Base-by-base conservation (phyloP, 1,140 invertebrate species). In the Meloidogyne exigua region DNA sequence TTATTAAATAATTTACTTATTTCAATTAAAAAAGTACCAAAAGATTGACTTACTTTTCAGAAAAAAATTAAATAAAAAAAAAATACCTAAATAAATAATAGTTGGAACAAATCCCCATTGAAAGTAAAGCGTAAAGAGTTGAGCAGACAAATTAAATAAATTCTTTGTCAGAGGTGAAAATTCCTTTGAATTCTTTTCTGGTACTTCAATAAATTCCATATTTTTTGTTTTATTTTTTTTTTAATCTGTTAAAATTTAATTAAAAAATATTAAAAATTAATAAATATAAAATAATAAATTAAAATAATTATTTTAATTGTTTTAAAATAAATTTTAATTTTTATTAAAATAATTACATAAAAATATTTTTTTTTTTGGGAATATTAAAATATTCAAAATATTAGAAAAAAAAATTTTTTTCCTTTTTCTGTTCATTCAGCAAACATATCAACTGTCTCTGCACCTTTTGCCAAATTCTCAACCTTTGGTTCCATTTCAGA, bases 81-180 rank as follows among this genome's bases (percentile, higher is more conserved):
- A 57, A 57, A 57, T n/a, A 57, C 49, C 76, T 11, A 77, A 70
- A 68, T 77, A 77, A 28, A 77, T 44, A 39, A 77, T 49, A 28
- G 49, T 63, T 10, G 76, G 76, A 5, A 77, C 62, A 66, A 77
- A 77, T 63, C 70, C 76, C 71, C 69, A 77, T 62, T 77, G 72
- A 44, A 77, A 36, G 12, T 63, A 62, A 21, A 67, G 28, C 0
- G 64, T 62, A 72, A 73, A 63, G 7, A 66, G n/a, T 32, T 75
- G 23, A 28, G 68, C 68, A 66, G 63, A 68, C 32, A 25, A 12
- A 13, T n/a, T 26, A 18, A 67, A 26, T n/a, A 74, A 39, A 13
- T 68, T 18, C 23, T 74, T 74, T 9, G 32, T 49, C n/a, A 32
- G 15, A 21, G 42, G 18, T 0, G 72, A 68, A 26, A 68, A 26